phyloP scores from a whole-genome alignment of 2,888 invertebrate genomes.

The Ophion ventricosus region DNA sequence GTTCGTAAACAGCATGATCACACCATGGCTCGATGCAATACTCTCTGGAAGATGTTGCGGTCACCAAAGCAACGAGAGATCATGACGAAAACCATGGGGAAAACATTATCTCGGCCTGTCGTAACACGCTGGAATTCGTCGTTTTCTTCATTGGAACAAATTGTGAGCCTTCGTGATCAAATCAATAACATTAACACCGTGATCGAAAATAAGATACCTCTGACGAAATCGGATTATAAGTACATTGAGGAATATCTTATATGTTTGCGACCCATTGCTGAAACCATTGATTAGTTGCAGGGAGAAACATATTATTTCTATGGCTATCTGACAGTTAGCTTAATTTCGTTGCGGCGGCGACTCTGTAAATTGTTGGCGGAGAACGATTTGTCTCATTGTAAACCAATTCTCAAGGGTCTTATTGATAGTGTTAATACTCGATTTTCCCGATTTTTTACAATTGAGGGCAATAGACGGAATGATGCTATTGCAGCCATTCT shows the following conservation, averaged over 20 bases:
- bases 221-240: slow-evolving; percentile 36
- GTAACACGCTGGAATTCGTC: slow-evolving; percentile 50
- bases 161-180: slow-evolving; percentile 22
- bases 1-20: slow-evolving; percentile 13
- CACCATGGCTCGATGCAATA: slow-evolving; percentile 11
- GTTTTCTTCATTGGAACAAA: slow-evolving; percentile 54
- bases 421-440: slow-evolving; percentile 27
- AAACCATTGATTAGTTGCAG: slow-evolving; percentile 50
- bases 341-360: slow-evolving; percentile 28
- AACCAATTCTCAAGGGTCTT: slow-evolving; percentile 37
- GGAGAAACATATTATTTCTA: slow-evolving; percentile 53
- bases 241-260: slow-evolving; percentile 33
- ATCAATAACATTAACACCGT: slow-evolving; percentile 29
- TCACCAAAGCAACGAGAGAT: slow-evolving; percentile 43
- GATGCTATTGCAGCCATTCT: slow-evolving; percentile 48
- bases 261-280: slow-evolving; percentile 31
- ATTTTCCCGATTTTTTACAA: slow-evolving; percentile 37
- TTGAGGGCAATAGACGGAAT: slow-evolving; percentile 34
- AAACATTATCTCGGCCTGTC: slow-evolving; percentile 46
- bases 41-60: slow-evolving; percentile 27
- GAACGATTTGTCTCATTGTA: slow-evolving; percentile 25
- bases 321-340: slow-evolving; percentile 41
- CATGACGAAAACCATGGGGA: slow-evolving; percentile 14
- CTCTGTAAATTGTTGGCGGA: slow-evolving; percentile 28
- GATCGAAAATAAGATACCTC: slow-evolving; percentile 24